These are phyloP conservation scores for Athrips mouffetella DNA, from an alignment of 2,888 invertebrate genomes.

Conservation along the genomic window DNA sequence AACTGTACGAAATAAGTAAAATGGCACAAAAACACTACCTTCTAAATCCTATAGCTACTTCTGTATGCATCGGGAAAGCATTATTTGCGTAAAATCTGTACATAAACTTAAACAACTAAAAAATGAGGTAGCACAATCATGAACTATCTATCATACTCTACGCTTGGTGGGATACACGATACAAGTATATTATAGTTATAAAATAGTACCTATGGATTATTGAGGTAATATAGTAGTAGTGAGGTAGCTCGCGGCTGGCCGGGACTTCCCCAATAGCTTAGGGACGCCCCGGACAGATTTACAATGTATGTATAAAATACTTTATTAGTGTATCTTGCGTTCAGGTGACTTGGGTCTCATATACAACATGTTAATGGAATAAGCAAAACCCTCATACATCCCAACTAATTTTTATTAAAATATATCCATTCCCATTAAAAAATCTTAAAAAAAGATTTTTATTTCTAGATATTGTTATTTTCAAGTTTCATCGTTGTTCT, in stretches of 20 bases:
- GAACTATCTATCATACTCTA: slow-evolving; percentile 63
- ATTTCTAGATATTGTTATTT: too few relatives aligned
- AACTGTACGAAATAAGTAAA: slow-evolving; percentile 19
- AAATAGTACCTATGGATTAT: slow-evolving; percentile 66
- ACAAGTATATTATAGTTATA: slow-evolving; percentile 42
- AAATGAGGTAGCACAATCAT: slow-evolving; percentile 73
- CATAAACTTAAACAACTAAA: slow-evolving; percentile 49
- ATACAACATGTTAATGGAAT: too few relatives aligned
- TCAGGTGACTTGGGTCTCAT: too few relatives aligned
- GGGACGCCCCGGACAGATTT: neutral
- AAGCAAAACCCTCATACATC: too few relatives aligned
- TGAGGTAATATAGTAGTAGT: slow-evolving; percentile 69
- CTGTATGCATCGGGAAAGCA: neutral
- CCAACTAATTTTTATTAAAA: too few relatives aligned
- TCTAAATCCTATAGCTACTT: slow-evolving; percentile 5
- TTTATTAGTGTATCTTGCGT: slow-evolving; percentile 21
- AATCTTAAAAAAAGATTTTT: too few relatives aligned
- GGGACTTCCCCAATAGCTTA: neutral
- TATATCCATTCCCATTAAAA: too few relatives aligned
- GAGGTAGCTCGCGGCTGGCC: slow-evolving; percentile 53
- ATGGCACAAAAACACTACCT: slow-evolving; percentile 31
- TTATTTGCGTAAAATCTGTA: slow-evolving; percentile 24
- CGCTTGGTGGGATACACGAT: slow-evolving; percentile 73
- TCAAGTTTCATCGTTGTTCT: too few relatives aligned
- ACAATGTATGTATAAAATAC: slow-evolving; percentile 27